These are phyloP conservation scores for Mungos mungo DNA, from an alignment of 2,113 vertebrate genomes.

Conservation along the genomic window DNA sequence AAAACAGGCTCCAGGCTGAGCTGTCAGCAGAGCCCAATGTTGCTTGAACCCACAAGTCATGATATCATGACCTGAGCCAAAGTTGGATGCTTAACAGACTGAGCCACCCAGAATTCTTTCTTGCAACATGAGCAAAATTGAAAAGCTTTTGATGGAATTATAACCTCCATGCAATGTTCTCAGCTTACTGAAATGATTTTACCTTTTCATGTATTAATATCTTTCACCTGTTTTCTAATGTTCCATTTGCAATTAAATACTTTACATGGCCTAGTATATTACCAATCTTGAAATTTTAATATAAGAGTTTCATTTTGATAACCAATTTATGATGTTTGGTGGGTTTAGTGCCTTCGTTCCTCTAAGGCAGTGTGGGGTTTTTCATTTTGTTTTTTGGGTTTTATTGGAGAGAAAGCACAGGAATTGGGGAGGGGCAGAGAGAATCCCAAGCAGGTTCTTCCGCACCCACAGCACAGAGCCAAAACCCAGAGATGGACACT, in stretches of 20 bases:
- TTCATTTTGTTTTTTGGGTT: too few relatives aligned
- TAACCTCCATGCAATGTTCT: background rate
- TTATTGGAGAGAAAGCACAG: too few relatives aligned
- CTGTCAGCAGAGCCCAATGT: too few relatives aligned
- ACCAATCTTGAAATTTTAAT: background rate
- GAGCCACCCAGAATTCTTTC: background rate
- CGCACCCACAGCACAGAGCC: too few relatives aligned
- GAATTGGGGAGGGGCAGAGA: too few relatives aligned
- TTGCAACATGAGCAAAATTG: background rate
- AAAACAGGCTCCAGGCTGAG: too few relatives aligned
- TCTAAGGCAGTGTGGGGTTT: background rate
- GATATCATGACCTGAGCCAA: too few relatives aligned
- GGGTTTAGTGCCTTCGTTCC: background rate
- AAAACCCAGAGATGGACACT: too few relatives aligned
- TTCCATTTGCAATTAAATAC: constrained; percentile 43
- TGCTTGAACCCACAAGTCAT: too few relatives aligned
- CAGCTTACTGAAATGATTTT: background rate
- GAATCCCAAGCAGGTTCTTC: too few relatives aligned
- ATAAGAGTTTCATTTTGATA: background rate
- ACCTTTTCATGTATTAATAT: background rate
- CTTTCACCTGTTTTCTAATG: background rate
- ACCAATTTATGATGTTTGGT: background rate
- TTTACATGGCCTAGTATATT: background rate
- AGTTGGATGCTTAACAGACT: too few relatives aligned
- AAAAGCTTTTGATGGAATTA: background rate